A percentile compares a stretch with the other conserved stretches of the same genome.
phyloP scores from a whole-genome alignment of 2,113 vertebrate species.

The Chitala chitala region DNA sequence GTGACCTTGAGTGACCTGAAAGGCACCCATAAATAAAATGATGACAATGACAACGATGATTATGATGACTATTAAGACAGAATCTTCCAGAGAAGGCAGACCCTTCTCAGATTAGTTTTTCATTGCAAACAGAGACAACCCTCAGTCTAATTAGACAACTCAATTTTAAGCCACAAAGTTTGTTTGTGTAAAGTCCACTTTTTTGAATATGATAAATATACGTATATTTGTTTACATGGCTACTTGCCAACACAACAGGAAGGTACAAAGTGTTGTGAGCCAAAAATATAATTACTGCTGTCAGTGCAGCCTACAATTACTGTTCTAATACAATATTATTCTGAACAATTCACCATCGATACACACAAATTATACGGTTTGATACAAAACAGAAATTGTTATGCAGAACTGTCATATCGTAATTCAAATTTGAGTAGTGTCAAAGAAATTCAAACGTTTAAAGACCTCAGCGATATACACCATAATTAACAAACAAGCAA shows the following conservation, averaged over 20 bases:
- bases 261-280: background rate
- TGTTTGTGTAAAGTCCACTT: background rate
- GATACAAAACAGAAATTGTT: background rate
- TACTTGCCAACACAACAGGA: background rate
- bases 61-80: background rate
- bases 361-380: conserved; percentile 1
- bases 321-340: conserved; percentile 11
- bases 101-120: background rate
- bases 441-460: background rate
- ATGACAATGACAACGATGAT: background rate
- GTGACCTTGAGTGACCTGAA: too few relatives aligned
- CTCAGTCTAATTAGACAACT: background rate
- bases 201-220: background rate
- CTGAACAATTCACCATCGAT: background rate
- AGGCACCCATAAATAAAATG: too few relatives aligned
- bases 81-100: too few relatives aligned
- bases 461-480: background rate
- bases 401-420: conserved; percentile 4
- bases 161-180: background rate
- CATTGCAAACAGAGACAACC: background rate
- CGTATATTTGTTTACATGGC: background rate
- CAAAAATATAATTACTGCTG: conserved; percentile 1
- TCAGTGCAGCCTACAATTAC: background rate
- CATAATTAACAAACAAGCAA: background rate
- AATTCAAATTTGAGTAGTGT: background rate